Evolutionary conservation across 1,140 invertebrate species (phyloP).

Genomic region (Ladona fulva): DNA sequence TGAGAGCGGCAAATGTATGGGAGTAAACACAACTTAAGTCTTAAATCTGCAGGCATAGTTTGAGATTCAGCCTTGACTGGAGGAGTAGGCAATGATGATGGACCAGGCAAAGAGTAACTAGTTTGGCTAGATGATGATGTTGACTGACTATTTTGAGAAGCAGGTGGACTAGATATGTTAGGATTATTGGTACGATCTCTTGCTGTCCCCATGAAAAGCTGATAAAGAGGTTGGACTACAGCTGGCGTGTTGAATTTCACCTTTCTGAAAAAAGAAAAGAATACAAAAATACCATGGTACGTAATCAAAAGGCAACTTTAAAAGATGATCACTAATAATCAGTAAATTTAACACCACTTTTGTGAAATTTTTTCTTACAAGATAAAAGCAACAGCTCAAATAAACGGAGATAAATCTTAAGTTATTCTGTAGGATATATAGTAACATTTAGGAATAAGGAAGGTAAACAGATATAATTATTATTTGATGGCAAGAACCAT

Average conservation of each 20-base stretch:
- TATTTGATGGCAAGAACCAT: too few species aligned
- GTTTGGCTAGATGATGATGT: neutral
- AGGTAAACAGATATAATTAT: too few species aligned
- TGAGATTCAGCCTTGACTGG: neutral
- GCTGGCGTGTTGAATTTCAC: slow-evolving; percentile 64
- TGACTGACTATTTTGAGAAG: neutral
- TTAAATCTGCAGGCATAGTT: neutral
- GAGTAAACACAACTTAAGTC: neutral
- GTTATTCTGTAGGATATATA: too few species aligned
- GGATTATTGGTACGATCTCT: slow-evolving; percentile 30
- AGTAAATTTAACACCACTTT: too few species aligned
- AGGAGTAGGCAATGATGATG: neutral
- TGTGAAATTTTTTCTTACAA: too few species aligned
- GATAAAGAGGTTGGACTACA: slow-evolving; percentile 62
- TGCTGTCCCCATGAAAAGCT: slow-evolving; percentile 64
- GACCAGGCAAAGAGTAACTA: neutral
- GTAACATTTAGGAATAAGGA: too few species aligned
- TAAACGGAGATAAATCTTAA: too few species aligned
- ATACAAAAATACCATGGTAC: too few species aligned
- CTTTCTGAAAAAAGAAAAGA: slow-evolving; percentile 42
- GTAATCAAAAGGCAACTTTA: too few species aligned
- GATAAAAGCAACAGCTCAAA: too few species aligned
- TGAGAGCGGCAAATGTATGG: slow-evolving; percentile 52
- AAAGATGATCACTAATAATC: too few species aligned
- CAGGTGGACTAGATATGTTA: neutral